Base-by-base conservation (phyloP, 1,140 invertebrate genomes). In the Euwallacea fornicatus region DNA sequence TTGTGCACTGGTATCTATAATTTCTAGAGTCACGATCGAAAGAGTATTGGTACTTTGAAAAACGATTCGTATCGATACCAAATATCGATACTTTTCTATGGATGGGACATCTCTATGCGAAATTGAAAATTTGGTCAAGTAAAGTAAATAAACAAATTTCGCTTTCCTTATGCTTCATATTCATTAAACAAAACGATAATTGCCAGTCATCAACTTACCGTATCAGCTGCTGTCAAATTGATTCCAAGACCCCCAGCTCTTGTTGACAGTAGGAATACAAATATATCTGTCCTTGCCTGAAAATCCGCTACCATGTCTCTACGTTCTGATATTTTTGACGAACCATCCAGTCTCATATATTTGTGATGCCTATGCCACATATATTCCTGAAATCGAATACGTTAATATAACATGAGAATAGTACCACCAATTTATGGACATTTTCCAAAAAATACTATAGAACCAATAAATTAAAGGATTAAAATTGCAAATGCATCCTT, bases 141-240 rank as follows among this genome's bases (percentile, higher is more conserved):
- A 6, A 10, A 50, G 47, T 50, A 50, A 13, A 50, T 50, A 50
- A 50, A 50, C 10, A 50, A 50, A 50, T 50, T 50, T 47, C n/a
- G n/a, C n/a, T n/a, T n/a, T n/a, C n/a, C n/a, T n/a, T n/a, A 4
- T 2, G 21, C 21, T 33, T 4, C 21, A 33, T 33, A 33, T 33
- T 33, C 21, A 4, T 33, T 4, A 33, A 2, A 4, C 21, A 33
- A 33, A 33, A 33, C 4, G 21, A 33, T 33, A 33, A 58, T 16
- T 61, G 21, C 42, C 6, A 61, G 42, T 41, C 10, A 61, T 0
- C 9, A 10, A 86, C 88, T 89, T 81, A 95, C 98, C 79, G 97
- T 99, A 83, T 99, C 97, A 13, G 97, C 97, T 10, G 98, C 97
- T 6, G 97, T 98, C 59, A 99, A 86, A 84, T 99, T 99, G 78